Evolutionary conservation across 2,888 invertebrate genomes (phyloP), one percentile per base, ranked within the genome.

Genomic region (Acleris holmiana): DNA sequence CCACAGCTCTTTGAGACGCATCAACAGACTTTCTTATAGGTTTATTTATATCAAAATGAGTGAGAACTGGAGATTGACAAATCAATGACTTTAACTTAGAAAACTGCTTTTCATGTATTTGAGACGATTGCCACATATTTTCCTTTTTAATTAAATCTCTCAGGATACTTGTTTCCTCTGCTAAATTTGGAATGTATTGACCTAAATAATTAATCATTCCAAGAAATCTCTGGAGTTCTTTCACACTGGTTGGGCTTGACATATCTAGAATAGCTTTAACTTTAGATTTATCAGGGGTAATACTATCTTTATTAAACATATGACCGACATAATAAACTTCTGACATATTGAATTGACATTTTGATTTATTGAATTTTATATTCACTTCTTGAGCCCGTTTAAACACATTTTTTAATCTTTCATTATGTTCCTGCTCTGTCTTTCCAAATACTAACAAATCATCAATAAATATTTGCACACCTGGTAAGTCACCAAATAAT

Each of bases 61-160:
- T 21, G 23, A 71, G 47, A 7, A 71, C 66, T 46, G 68, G 71
- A 15, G 64, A 59, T 69, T 62, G 21, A 61, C 66, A 55, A 15
- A 71, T 57, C 19, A 66, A 15, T 51, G 29, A 40, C 18, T 71
- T 71, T 56, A 69, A 48, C 17, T 29, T 46, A 25, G 17, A 50
- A 18, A 69, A 67, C 47, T 59, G 46, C 56, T 69, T 35, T 50
- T 73, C 66, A 64, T 76, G 76, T 8, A 25, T 18, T 17, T 46
- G 57, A 59, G 67, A 48, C 78, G 75, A 80, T n/a, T 56, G 41
- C 70, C 72, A 81, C n/a, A 48, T 49, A 19, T 55, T 60, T 41
- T 74, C 51, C 58, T 75, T 73, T 60, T 75, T 72, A 10, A 76
- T 48, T 17, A 79, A 63, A 19, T 64, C 41, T 58, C 68, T 60